Percentiles rank a stretch among this genome's conserved stretches.
phyloP scores from a whole-genome alignment of 1,140 invertebrate genomes.

The Pachypeltis micranthus region DNA sequence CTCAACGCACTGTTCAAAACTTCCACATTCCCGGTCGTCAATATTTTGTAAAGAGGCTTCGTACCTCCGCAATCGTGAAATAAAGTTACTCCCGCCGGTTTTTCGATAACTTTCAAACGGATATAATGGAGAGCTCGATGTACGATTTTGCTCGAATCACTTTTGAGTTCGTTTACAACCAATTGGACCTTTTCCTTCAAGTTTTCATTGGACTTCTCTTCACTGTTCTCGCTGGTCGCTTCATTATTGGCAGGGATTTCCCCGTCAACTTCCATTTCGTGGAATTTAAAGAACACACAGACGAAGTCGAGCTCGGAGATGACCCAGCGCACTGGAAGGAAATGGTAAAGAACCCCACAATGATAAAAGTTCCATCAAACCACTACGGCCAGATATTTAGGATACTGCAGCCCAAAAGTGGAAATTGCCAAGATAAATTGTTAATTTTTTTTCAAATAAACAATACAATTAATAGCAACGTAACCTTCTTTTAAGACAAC shows the following conservation, averaged over 20 bases:
- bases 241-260: not conserved
- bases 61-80: conserved; percentile 22
- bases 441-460: too few relatives aligned
- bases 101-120: conserved; percentile 22
- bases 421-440: too few relatives aligned
- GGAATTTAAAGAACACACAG: not conserved
- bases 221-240: not conserved
- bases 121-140: conserved; percentile 21
- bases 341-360: too few relatives aligned
- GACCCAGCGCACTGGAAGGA: not conserved
- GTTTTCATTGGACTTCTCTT: not conserved
- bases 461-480: too few relatives aligned
- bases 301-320: not conserved
- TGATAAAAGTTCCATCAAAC: too few relatives aligned
- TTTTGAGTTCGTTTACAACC: not conserved
- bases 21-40: conserved; percentile 26
- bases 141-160: conserved; percentile 1
- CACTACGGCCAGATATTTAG: too few relatives aligned
- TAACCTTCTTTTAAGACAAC: too few relatives aligned
- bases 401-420: too few relatives aligned
- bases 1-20: conserved; percentile 26
- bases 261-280: not conserved
- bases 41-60: conserved; percentile 22
- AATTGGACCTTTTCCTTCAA: not conserved
- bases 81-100: conserved; percentile 18